Evolutionary conservation across 2,888 invertebrate species (phyloP).

Genomic region (Rhopalosiphum nymphaeae): DNA sequence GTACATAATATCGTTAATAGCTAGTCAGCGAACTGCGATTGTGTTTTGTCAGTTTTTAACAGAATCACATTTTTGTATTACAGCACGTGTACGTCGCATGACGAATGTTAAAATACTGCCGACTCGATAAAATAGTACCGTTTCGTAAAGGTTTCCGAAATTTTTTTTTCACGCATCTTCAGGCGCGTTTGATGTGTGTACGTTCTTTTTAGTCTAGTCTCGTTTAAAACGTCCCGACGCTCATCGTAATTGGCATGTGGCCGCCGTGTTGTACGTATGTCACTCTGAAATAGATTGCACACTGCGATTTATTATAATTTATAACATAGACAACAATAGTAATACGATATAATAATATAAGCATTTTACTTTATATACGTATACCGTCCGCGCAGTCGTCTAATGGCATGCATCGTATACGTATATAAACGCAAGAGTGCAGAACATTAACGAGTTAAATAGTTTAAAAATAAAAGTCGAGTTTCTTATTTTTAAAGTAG

Average conservation of each 20-base stretch:
- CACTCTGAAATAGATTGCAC: background rate
- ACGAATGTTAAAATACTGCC: background rate
- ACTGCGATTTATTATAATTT: background rate
- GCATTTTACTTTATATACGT: background rate
- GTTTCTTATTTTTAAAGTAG: background rate
- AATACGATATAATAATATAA: background rate
- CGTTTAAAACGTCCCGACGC: background rate
- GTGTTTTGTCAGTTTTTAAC: background rate
- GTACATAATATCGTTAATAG: background rate
- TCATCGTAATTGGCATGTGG: background rate
- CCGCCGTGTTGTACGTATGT: background rate
- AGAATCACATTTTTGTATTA: background rate
- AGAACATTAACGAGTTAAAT: background rate
- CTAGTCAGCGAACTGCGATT: background rate
- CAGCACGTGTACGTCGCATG: conserved; percentile 4
- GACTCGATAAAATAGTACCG: background rate
- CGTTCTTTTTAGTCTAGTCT: background rate
- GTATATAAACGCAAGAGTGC: background rate
- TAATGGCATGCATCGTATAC: background rate
- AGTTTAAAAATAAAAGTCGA: background rate
- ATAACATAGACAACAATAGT: background rate
- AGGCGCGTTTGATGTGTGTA: background rate
- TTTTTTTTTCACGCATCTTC: background rate
- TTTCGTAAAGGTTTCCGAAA: background rate
- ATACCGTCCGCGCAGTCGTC: background rate